Conservation (phyloP, 2,113 vertebrate species). For the Rhadina sibilatrix region DNA sequence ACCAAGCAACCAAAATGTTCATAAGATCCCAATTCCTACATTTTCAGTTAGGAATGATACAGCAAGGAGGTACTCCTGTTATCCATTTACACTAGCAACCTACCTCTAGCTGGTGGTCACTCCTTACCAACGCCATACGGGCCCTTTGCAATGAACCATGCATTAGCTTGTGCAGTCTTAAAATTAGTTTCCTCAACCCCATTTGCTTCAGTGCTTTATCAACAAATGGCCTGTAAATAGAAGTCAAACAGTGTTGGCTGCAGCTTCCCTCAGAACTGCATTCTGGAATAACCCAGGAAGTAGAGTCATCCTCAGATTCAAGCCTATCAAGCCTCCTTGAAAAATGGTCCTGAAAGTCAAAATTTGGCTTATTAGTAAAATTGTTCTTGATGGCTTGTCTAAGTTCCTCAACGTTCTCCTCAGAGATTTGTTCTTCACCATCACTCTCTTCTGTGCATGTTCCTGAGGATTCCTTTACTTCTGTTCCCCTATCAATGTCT, state of each 20-base stretch:
- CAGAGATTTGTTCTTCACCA: slow-evolving; percentile 70
- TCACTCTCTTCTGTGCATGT: slow-evolving; percentile 86
- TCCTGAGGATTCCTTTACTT: slow-evolving; percentile 75
- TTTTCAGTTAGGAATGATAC: background rate
- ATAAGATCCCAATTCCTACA: background rate
- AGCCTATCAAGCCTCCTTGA: slow-evolving; percentile 77
- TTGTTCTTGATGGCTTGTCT: slow-evolving; percentile 51
- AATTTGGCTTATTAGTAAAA: slow-evolving; percentile 60
- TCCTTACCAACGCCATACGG: slow-evolving; percentile 85
- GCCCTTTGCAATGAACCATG: slow-evolving; percentile 94
- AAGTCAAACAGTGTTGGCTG: slow-evolving; percentile 84
- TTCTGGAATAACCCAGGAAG: slow-evolving; percentile 71
- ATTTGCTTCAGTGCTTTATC: slow-evolving; percentile 99
- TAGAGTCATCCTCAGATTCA: slow-evolving; percentile 84
- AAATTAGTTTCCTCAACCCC: slow-evolving; percentile 95
- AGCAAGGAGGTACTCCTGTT: background rate
- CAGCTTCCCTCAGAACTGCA: slow-evolving; percentile 62
- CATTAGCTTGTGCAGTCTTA: slow-evolving; percentile 97
- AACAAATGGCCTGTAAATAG: slow-evolving; percentile 97
- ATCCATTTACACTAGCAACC: background rate
- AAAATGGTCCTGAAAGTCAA: slow-evolving; percentile 66
- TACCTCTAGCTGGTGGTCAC: slow-evolving; percentile 87
- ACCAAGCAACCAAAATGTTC: background rate
- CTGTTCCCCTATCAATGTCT: slow-evolving; percentile 74
- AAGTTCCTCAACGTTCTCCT: slow-evolving; percentile 21